Evolutionary conservation across 2,888 invertebrate genomes (phyloP), one percentile per base, ranked within the genome.

Genomic region (Pheosia gnoma): DNA sequence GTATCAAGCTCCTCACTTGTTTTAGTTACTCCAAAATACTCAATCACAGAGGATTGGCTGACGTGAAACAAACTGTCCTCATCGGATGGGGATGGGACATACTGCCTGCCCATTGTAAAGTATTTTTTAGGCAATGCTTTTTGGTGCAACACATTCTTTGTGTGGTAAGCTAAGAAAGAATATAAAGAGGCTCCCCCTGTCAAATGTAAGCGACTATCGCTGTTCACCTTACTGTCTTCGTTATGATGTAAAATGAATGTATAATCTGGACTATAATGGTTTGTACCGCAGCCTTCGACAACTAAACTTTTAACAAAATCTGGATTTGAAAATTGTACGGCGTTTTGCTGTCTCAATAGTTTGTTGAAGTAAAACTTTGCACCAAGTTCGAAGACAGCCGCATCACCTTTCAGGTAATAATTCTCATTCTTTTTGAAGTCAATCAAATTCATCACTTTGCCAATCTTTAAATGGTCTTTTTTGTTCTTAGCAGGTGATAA

Each of bases 271-370:
- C 95, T 90, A 3, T 94, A 90, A 53, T 95, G 95, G 77, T 95
- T 91, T 45, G 89, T 79, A 3, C 96, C 96, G 75, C 96, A 95
- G 57, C 96, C 97, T 89, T 98, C 97, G 6, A 97, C 90, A 4
- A 98, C 89, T 3, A 96, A 88, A 80, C 96, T 96, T 61, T 96
- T 95, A 5, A 95, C 94, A 88, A 98, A 97, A 88, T 98, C 97
- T 0, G 97, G 94, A 84, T 97, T 97, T 0, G 96, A 95, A 75
- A 96, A 95, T 77, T 95, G 95, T 0, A 94, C 82, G 79, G 95
- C 96, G n/a, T 94, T 88, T 10, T 88, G 84, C 0, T 94, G 85
- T 37, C 90, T 86, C 11, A 94, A 76, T 10, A 86, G 72, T 4
- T 88, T 81, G 59, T 84, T 91, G 62, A 95, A 93, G 76, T 94